A percentile compares a stretch with the other conserved stretches of the same genome.
phyloP scores from a whole-genome alignment of 2,888 invertebrate species.

The Melitaea athalia region DNA sequence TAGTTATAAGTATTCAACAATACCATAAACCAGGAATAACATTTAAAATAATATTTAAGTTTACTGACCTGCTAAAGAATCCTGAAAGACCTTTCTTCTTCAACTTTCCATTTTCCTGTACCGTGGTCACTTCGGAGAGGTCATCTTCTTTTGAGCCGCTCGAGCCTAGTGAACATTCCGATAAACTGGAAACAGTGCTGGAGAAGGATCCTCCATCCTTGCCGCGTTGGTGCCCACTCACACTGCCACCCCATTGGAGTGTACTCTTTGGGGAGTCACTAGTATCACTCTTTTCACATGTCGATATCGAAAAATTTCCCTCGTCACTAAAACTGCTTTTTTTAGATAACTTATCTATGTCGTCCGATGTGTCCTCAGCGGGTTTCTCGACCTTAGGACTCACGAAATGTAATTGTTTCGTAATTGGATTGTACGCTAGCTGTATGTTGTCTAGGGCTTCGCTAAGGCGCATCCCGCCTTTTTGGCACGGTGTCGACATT shows the following conservation, averaged over 20 bases:
- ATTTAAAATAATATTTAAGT: not conserved
- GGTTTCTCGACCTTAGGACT: constrained; percentile 71
- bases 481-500: constrained; percentile 74
- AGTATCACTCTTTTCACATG: constrained; percentile 78
- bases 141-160: constrained; percentile 80
- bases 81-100: constrained; percentile 84
- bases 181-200: constrained; percentile 87
- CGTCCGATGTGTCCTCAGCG: constrained; percentile 59
- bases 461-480: constrained; percentile 83
- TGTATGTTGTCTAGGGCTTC: constrained; percentile 88
- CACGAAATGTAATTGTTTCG: constrained; percentile 86
- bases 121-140: constrained; percentile 52
- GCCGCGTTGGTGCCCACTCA: constrained; percentile 77
- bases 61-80: constrained; percentile 84
- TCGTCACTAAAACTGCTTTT: constrained; percentile 80
- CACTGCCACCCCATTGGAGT: constrained; percentile 74
- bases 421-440: constrained; percentile 88
- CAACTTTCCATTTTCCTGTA: constrained; percentile 69
- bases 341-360: constrained; percentile 73
- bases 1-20: too few relatives aligned
- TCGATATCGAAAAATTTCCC: constrained; percentile 76
- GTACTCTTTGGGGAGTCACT: constrained; percentile 80
- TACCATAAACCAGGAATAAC: too few relatives aligned
- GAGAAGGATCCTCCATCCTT: constrained; percentile 85
- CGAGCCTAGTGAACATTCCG: constrained; percentile 87